These are phyloP conservation scores for Ciconia boyciana DNA, from an alignment of 2,113 vertebrate species.

Conservation along the genomic window DNA sequence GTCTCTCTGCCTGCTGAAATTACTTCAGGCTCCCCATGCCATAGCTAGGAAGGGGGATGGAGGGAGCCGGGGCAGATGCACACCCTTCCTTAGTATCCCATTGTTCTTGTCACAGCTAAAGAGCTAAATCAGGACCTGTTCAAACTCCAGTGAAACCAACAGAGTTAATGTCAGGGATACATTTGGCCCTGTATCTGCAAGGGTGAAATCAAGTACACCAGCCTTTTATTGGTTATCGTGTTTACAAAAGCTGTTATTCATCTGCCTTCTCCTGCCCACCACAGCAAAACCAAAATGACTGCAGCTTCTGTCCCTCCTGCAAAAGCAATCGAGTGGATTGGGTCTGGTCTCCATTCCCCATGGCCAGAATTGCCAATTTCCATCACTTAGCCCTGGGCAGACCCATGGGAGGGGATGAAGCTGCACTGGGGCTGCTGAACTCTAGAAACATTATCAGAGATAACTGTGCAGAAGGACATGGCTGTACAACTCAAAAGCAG, in stretches of 20 bases:
- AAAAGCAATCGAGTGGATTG: not conserved
- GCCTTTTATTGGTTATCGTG: not conserved
- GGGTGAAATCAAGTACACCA: not conserved
- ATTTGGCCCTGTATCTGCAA: not conserved
- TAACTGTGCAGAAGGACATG: not conserved
- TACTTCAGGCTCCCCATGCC: not conserved
- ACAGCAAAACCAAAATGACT: not conserved
- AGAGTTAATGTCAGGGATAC: not conserved
- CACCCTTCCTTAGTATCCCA: not conserved
- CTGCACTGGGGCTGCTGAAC: not conserved
- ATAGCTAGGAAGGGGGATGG: not conserved
- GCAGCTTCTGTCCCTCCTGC: not conserved
- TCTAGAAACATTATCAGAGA: not conserved
- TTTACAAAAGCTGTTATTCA: not conserved
- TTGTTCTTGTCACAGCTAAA: not conserved
- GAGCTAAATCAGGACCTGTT: not conserved
- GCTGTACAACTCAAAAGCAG: not conserved
- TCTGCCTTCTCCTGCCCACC: not conserved
- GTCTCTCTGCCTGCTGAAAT: not conserved
- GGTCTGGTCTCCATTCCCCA: not conserved
- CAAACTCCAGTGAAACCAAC: not conserved
- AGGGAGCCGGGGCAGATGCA: fast-evolving
- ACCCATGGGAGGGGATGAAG: not conserved
- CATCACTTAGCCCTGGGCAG: not conserved
- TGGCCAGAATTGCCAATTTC: not conserved